These are phyloP conservation scores for Torymus aiolomorphi DNA, from an alignment of 2,888 invertebrate genomes.

Conservation along the genomic window DNA sequence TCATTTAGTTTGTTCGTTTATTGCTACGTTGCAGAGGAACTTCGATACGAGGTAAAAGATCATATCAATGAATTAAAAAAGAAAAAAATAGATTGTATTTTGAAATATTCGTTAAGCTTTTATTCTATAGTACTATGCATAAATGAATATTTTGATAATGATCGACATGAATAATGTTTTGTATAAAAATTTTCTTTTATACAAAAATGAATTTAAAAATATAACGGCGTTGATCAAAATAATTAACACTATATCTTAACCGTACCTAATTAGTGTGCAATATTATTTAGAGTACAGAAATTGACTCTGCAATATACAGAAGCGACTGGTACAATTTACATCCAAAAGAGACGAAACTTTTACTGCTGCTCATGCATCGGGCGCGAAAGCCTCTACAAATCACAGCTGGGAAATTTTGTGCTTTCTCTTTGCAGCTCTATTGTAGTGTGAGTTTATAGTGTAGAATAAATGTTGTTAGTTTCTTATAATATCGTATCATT, in stretches of 20 bases:
- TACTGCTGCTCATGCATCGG: slow-evolving; percentile 62
- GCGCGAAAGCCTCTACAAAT: slow-evolving; percentile 62
- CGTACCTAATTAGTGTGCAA: neutral
- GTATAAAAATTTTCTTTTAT: neutral
- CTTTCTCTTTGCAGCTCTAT: slow-evolving; percentile 64
- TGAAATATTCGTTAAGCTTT: too few relatives aligned
- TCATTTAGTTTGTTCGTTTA: slow-evolving; percentile 54
- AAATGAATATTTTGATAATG: too few relatives aligned
- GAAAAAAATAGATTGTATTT: too few relatives aligned
- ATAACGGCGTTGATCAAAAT: neutral
- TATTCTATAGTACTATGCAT: too few relatives aligned
- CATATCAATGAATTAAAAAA: neutral
- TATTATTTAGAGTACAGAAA: slow-evolving; percentile 59
- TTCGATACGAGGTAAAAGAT: slow-evolving; percentile 50
- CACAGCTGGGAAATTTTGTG: slow-evolving; percentile 66
- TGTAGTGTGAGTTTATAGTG: slow-evolving; percentile 59
- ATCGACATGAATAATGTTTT: neutral
- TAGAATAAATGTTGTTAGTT: too few relatives aligned
- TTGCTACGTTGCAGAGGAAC: slow-evolving; percentile 55
- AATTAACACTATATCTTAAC: neutral
- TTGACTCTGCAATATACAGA: slow-evolving; percentile 61
- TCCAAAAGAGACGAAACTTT: slow-evolving; percentile 55
- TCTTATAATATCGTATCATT: slow-evolving; percentile 1
- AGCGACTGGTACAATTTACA: slow-evolving; percentile 63
- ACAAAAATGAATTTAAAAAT: neutral